Evolutionary conservation across 2,888 invertebrate species (phyloP).

Genomic region (Synergus laeviventris): DNA sequence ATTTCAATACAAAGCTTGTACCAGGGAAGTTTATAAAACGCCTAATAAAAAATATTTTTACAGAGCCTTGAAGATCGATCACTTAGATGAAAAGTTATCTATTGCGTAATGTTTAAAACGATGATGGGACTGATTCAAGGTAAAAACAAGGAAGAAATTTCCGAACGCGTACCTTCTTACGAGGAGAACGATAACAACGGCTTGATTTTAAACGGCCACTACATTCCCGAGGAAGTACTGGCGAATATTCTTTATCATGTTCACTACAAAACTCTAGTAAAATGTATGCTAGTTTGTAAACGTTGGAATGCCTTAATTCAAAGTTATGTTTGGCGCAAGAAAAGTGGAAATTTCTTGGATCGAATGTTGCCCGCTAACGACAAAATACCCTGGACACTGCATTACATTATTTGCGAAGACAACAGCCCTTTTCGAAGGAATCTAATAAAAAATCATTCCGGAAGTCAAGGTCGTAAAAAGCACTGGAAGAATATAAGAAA

Average conservation of each 20-base stretch:
- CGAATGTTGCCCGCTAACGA: constrained; percentile 63
- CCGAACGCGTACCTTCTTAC: constrained; percentile 22
- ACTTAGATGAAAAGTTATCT: neutral
- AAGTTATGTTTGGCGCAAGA: constrained; percentile 74
- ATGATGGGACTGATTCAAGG: constrained; percentile 44
- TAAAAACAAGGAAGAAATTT: neutral
- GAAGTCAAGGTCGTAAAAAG: constrained; percentile 69
- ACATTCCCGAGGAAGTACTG: constrained; percentile 78
- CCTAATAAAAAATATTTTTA: neutral
- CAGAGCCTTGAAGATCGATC: neutral
- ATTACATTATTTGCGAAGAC: constrained; percentile 73
- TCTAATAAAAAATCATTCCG: constrained; percentile 78
- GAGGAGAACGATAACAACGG: constrained; percentile 49
- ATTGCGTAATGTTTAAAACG: neutral
- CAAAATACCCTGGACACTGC: constrained; percentile 73
- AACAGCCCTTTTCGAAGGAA: constrained; percentile 76
- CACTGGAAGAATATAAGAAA: constrained; percentile 74
- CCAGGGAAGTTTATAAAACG: too few relatives aligned
- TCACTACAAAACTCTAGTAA: constrained; percentile 72
- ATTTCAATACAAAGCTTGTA: too few relatives aligned
- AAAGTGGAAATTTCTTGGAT: constrained; percentile 64
- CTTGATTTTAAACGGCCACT: constrained; percentile 51
- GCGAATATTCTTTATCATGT: constrained; percentile 74
- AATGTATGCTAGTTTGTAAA: constrained; percentile 77
- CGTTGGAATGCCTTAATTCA: constrained; percentile 77